Evolutionary conservation across 2,113 vertebrate genomes (phyloP).

Genomic region (Anser brachyrhynchus): DNA sequence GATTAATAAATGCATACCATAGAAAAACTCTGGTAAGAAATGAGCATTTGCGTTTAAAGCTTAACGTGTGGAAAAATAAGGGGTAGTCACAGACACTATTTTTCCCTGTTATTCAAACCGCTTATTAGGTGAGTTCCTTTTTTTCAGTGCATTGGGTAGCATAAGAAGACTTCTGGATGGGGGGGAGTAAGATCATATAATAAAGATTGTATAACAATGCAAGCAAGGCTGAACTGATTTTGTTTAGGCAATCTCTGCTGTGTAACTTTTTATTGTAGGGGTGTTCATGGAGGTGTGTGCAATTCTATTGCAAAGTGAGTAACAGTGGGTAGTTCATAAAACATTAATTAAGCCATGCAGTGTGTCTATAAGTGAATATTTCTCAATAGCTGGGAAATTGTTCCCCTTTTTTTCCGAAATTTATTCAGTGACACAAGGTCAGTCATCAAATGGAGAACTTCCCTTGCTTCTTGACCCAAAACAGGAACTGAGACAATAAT

Average conservation of each 20-base stretch:
- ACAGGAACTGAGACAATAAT: neutral
- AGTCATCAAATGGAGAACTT: neutral
- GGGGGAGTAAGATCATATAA: neutral
- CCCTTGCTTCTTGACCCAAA: neutral
- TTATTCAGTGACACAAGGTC: neutral
- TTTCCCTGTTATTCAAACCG: neutral
- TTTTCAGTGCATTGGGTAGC: neutral
- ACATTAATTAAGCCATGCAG: neutral
- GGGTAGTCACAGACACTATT: neutral
- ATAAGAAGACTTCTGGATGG: neutral
- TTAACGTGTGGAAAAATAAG: neutral
- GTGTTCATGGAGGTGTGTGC: neutral
- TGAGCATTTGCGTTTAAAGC: neutral
- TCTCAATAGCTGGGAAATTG: neutral
- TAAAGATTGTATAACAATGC: rapidly evolving
- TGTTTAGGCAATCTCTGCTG: neutral
- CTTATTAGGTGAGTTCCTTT: neutral
- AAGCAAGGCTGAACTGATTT: neutral
- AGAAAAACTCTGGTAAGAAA: neutral
- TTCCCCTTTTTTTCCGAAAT: neutral
- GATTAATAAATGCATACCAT: neutral
- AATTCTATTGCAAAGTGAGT: neutral
- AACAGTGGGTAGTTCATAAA: neutral
- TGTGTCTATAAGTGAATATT: neutral
- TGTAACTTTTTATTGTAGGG: neutral